Conservation (phyloP, 2,797 vertebrate genomes). For the Helicolenus hilgendorfi region DNA sequence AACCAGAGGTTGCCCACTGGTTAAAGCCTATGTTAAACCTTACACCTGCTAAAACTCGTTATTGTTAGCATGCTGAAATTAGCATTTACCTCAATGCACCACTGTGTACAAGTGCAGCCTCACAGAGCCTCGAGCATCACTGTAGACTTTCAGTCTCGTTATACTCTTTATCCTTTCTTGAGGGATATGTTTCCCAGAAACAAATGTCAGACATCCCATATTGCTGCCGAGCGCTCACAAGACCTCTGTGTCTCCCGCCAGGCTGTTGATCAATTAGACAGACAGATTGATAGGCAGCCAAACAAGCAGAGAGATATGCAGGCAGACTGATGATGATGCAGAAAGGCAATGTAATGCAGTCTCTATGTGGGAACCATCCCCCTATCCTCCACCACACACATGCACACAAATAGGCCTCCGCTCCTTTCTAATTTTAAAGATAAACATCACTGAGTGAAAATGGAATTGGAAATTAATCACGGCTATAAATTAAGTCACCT, state of each 20-base stretch:
- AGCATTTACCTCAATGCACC: background rate
- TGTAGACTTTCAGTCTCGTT: background rate
- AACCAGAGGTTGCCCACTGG: too few species aligned
- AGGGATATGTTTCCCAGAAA: slow-evolving; percentile 39
- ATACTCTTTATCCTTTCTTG: slow-evolving; percentile 7
- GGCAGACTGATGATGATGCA: slow-evolving; percentile 74
- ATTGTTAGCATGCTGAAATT: background rate
- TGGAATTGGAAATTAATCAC: slow-evolving; percentile 89
- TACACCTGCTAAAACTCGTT: background rate
- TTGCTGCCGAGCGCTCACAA: slow-evolving; percentile 41
- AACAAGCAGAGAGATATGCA: slow-evolving; percentile 68
- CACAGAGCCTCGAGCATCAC: background rate
- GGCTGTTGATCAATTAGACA: slow-evolving; percentile 76
- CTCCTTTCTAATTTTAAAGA: slow-evolving; percentile 84
- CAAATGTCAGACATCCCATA: slow-evolving; percentile 44
- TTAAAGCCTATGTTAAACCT: background rate
- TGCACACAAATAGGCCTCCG: slow-evolving; percentile 50
- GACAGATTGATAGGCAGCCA: slow-evolving; percentile 73
- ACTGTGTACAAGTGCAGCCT: background rate
- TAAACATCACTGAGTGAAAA: slow-evolving; percentile 83
- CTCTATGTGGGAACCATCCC: slow-evolving; percentile 32
- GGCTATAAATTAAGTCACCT: slow-evolving; percentile 85
- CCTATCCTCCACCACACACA: slow-evolving; percentile 22
- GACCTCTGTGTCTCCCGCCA: slow-evolving; percentile 51
- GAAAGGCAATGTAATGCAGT: slow-evolving; percentile 53